phyloP scores from a whole-genome alignment of 2,888 invertebrate species.

The Nomada hirtipes region DNA sequence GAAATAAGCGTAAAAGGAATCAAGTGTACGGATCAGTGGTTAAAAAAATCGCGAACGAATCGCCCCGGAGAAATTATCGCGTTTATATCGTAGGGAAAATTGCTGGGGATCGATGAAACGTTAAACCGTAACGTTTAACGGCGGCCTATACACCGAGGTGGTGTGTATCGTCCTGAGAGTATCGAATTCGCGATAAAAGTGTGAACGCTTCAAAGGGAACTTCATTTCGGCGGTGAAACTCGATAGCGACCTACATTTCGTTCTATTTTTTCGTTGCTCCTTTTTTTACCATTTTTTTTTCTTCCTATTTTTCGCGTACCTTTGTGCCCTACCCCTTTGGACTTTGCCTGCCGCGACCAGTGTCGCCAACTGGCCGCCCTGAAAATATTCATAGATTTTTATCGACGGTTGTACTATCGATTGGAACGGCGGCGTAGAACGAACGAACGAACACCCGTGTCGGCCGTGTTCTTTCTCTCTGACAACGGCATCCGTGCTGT shows the following conservation, averaged over 20 bases:
- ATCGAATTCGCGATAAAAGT: constrained; percentile 43
- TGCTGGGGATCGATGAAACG: constrained; percentile 15
- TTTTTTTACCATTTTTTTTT: not conserved
- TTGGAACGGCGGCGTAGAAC: constrained; percentile 17
- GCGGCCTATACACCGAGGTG: not conserved
- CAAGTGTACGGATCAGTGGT: too few species aligned
- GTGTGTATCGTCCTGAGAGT: constrained; percentile 19
- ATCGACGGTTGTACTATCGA: constrained; percentile 30
- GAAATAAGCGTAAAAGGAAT: not conserved
- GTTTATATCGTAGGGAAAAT: constrained; percentile 17
- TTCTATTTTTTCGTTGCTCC: not conserved
- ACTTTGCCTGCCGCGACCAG: not conserved
- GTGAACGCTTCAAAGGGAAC: constrained; percentile 46
- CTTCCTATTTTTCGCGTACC: too few species aligned
- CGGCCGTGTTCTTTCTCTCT: constrained; percentile 14
- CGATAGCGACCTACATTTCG: constrained; percentile 45
- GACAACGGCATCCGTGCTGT: constrained; percentile 15
- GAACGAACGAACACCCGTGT: constrained; percentile 31
- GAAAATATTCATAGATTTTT: constrained; percentile 50
- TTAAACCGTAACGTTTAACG: constrained; percentile 39
- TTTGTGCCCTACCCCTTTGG: not conserved
- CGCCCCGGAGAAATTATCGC: not conserved
- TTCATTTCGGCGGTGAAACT: constrained; percentile 37
- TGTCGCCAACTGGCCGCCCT: not conserved
- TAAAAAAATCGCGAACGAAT: not conserved